phyloP scores from a whole-genome alignment of 2,888 invertebrate species.

The Drosophila formosana region DNA sequence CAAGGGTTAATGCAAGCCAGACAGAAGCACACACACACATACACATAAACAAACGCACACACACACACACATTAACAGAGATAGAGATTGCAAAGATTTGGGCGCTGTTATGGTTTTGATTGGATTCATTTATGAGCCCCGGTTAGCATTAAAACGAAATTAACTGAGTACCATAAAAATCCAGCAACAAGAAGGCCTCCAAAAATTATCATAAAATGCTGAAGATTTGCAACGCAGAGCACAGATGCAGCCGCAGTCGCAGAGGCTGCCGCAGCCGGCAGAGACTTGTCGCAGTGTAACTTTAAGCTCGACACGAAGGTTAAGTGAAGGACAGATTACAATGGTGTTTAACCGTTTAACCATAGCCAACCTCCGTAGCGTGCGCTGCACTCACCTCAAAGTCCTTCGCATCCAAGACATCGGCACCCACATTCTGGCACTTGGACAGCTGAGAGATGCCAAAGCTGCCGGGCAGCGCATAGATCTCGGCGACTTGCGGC shows the following conservation, averaged over 20 bases:
- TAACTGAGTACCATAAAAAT: conserved; percentile 39
- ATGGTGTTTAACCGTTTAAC: conserved; percentile 8
- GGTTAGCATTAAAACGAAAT: conserved; percentile 39
- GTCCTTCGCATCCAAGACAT: conserved; percentile 86
- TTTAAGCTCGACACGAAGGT: conserved; percentile 57
- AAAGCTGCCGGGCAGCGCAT: conserved; percentile 95
- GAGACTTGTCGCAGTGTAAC: conserved; percentile 34
- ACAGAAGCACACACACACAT: conserved; percentile 1
- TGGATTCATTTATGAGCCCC: conserved; percentile 40
- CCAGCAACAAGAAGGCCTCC: conserved; percentile 32
- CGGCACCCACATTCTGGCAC: conserved; percentile 87
- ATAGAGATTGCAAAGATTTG: conserved; percentile 19
- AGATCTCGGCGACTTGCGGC: conserved; percentile 89
- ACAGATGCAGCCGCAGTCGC: conserved; percentile 4
- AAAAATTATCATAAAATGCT: conserved; percentile 28
- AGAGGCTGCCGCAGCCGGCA: background rate
- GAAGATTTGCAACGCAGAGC: conserved; percentile 20
- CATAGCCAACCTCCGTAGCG: conserved; percentile 13
- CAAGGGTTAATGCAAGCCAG: conserved; percentile 47
- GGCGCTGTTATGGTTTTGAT: conserved; percentile 34
- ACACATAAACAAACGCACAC: background rate
- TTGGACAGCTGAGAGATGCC: conserved; percentile 90
- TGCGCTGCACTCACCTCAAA: conserved; percentile 87
- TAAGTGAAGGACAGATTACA: conserved; percentile 47
- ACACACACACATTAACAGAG: background rate